phyloP scores from a whole-genome alignment of 2,113 vertebrate genomes.

The Aegithalos caudatus region DNA sequence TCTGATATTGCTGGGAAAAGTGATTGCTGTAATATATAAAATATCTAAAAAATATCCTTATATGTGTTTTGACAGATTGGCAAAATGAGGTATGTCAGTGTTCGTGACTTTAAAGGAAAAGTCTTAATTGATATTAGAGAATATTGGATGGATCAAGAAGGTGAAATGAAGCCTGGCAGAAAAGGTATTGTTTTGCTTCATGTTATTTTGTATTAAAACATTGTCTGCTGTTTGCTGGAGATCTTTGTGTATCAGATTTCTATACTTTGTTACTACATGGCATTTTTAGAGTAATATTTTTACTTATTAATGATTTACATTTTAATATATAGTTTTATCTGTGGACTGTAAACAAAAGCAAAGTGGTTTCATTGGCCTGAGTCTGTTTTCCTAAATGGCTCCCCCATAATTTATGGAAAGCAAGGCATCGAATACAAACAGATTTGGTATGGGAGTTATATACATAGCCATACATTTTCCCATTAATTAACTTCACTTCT shows the following conservation, averaged over 20 bases:
- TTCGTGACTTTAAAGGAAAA: constrained; percentile 96
- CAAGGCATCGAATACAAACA: not conserved
- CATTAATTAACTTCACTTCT: not conserved
- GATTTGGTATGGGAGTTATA: not conserved
- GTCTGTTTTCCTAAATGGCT: not conserved
- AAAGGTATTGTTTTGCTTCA: constrained; percentile 81
- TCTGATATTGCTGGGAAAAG: not conserved
- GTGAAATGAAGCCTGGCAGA: constrained; percentile 97
- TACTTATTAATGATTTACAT: not conserved
- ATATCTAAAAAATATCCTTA: not conserved
- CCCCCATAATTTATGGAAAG: not conserved
- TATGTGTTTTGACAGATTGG: constrained; percentile 83
- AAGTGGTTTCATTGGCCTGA: not conserved
- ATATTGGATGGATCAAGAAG: constrained; percentile 94
- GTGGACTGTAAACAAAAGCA: not conserved
- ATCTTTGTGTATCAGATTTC: not conserved
- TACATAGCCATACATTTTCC: not conserved
- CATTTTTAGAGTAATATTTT: not conserved
- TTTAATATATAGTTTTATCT: not conserved
- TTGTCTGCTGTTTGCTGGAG: not conserved
- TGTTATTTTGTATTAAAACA: not conserved
- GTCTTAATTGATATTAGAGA: constrained; percentile 95
- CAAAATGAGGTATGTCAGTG: constrained; percentile 94
- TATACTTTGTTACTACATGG: not conserved
- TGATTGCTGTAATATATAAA: not conserved